These are phyloP conservation scores for Pseudomyrmex sp. DNA, from an alignment of 1,140 invertebrate species.

Conservation along the genomic window DNA sequence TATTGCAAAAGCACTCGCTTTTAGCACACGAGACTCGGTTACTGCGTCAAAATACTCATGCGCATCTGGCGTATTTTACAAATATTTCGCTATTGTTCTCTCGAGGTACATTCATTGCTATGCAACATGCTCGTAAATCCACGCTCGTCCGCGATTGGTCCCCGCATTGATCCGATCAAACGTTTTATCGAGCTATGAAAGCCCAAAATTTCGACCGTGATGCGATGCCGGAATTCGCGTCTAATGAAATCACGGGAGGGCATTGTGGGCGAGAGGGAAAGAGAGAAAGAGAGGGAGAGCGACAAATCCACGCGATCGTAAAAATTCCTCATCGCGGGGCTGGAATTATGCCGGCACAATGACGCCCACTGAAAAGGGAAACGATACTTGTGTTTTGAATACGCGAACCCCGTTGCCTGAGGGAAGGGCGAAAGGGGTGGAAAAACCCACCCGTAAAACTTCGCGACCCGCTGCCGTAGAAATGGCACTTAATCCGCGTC, in stretches of 20 bases:
- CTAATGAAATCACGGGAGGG: conserved; percentile 21
- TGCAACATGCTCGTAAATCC: conserved; percentile 58
- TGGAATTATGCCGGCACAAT: conserved; percentile 36
- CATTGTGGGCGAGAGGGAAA: background rate
- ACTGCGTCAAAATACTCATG: conserved; percentile 41
- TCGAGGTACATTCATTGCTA: conserved; percentile 39
- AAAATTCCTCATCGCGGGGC: conserved; percentile 26
- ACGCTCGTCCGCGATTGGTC: conserved; percentile 16
- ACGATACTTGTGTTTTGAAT: conserved; percentile 48
- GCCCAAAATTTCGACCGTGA: conserved; percentile 39
- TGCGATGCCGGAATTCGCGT: conserved; percentile 38
- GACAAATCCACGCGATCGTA: conserved; percentile 13
- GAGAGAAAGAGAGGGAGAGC: too few species aligned
- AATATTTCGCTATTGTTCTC: conserved; percentile 47
- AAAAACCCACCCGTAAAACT: conserved; percentile 23
- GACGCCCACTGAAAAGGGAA: conserved; percentile 25
- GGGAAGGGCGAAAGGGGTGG: too few species aligned
- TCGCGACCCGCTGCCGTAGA: conserved; percentile 33
- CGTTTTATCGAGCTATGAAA: conserved; percentile 42
- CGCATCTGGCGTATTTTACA: background rate
- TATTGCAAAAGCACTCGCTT: background rate
- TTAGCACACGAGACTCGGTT: background rate
- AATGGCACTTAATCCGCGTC: conserved; percentile 50
- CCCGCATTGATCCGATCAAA: conserved; percentile 22
- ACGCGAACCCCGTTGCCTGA: background rate